Evolutionary conservation across 1,140 invertebrate genomes (phyloP).

Genomic region (Calosoma granatense): DNA sequence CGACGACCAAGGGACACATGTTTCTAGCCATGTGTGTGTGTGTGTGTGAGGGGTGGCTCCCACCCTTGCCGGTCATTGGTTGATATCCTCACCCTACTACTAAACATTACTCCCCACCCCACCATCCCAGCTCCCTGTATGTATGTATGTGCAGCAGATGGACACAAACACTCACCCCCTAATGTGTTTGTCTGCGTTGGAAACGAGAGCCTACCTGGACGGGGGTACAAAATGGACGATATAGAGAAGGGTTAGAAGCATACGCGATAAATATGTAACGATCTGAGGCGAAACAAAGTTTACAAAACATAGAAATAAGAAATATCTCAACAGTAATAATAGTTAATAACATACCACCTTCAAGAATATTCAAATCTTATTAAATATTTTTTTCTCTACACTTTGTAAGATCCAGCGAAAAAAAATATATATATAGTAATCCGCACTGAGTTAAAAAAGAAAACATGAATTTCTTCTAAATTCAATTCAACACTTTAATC

Average conservation of each 20-base stretch:
- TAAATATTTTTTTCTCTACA: too few species aligned
- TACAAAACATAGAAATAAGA: neutral
- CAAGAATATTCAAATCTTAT: too few species aligned
- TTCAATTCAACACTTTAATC: too few species aligned
- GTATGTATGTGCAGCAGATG: neutral
- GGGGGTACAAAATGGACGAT: neutral
- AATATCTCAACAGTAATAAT: neutral
- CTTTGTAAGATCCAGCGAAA: too few species aligned
- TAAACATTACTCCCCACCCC: too few species aligned
- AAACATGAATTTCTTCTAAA: too few species aligned
- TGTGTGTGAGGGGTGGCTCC: too few species aligned
- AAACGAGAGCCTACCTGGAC: neutral
- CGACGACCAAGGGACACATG: conserved; percentile 5
- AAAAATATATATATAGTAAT: too few species aligned
- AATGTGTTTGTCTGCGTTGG: neutral
- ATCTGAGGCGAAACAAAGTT: neutral
- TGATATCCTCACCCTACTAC: neutral
- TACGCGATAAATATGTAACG: neutral
- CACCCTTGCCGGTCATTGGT: neutral
- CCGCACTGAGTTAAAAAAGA: too few species aligned
- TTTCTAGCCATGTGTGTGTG: neutral
- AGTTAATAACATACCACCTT: too few species aligned
- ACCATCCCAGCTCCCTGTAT: too few species aligned
- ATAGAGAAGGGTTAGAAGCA: neutral
- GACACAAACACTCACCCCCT: neutral